Evolutionary conservation across 1,140 invertebrate species (phyloP), one percentile per base, ranked within the genome.

Genomic region (Lerema accius): DNA sequence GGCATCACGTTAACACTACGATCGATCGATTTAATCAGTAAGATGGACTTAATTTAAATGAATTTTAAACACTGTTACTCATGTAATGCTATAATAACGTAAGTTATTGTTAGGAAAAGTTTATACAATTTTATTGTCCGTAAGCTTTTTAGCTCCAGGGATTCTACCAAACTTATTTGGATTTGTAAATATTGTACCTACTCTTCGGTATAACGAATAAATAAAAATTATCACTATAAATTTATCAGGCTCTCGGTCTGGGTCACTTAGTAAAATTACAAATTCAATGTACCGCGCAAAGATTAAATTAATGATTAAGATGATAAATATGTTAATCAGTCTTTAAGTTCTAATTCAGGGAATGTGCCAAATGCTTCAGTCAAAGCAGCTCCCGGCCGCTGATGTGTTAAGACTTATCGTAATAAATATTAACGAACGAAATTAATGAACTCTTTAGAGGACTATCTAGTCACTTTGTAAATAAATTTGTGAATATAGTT

Each of bases 401-500:
- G 75, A 79, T 79, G 71, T 80, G 73, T 83, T 78, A 78, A 84
- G 73, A 83, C 76, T 86, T 81, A 79, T 72, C 76, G 69, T 71
- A 71, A 81, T 83, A 84, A 67, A 73, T 67, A 71, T 77, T 69
- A 81, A 80, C 65, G 80, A 84, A 84, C 76, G 73, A 83, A 77
- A 82, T 73, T 73, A 77, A 79, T 71, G 67, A 80, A 80, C 73
- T 86, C 80, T 76, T 82, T 81, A 84, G 79, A 82, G 78, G 77
- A 82, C 80, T 70, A 69, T 84, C 84, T 90, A 90, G 87, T 90
- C 86, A 87, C 77, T 87, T 86, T 87, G 84, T 89, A 89, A 84
- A 88, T 89, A 90, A 81, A 75, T 82, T 79, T 90, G 87, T 90
- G 84, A 89, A 89, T 90, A 79, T 89, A 86, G 78, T 84, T 83